Percentiles rank a stretch among this genome's conserved stretches.
phyloP scores from a whole-genome alignment of 2,888 invertebrate species.

The Homarus gammarus region DNA sequence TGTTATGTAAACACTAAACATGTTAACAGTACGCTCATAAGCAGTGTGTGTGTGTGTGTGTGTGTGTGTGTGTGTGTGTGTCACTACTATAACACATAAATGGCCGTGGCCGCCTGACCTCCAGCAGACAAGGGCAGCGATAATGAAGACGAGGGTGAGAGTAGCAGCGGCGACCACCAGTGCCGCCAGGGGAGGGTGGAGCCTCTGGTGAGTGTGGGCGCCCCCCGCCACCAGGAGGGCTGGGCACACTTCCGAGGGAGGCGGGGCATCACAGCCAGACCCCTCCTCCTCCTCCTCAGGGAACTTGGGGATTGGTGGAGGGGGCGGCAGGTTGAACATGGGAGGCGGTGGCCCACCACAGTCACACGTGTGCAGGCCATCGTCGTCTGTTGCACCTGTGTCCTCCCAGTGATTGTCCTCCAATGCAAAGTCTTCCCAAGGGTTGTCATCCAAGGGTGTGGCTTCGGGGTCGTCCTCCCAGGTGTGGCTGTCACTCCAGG shows the following conservation, averaged over 20 bases:
- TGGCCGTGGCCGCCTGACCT: conserved; percentile 47
- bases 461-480: conserved; percentile 30
- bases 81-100: too few species aligned
- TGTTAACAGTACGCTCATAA: too few species aligned
- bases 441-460: conserved; percentile 26
- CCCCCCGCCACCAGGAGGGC: conserved; percentile 73
- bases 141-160: conserved; percentile 67
- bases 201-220: conserved; percentile 68
- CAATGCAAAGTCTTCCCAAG: conserved; percentile 36
- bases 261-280: conserved; percentile 59
- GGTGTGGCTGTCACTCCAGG: conserved; percentile 52
- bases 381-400: not conserved
- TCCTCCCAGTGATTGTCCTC: not conserved
- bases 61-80: conserved; percentile 40
- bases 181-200: conserved; percentile 71
- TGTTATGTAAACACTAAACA: too few species aligned
- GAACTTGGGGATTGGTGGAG: conserved; percentile 52
- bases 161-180: conserved; percentile 72
- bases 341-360: conserved; percentile 72
- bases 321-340: conserved; percentile 62
- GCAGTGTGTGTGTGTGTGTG: conserved; percentile 27
- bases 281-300: conserved; percentile 58
- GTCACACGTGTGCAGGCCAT: conserved; percentile 38
- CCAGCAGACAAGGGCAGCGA: conserved; percentile 72
- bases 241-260: conserved; percentile 66